Percentiles rank a stretch among this genome's conserved stretches.
phyloP scores from a whole-genome alignment of 2,113 vertebrate genomes.

The Mohoua ochrocephala region DNA sequence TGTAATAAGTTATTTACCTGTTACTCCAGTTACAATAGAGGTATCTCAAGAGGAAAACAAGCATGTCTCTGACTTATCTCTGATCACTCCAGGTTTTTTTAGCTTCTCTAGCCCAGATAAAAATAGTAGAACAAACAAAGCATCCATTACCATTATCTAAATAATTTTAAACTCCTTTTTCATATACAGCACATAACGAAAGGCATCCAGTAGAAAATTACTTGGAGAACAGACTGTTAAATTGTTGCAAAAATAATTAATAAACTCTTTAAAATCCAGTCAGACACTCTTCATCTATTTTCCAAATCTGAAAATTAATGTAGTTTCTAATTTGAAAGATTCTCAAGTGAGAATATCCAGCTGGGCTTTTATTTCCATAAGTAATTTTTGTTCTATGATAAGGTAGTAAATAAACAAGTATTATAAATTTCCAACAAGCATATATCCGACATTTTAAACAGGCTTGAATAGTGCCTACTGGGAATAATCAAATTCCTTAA shows the following conservation, averaged over 20 bases:
- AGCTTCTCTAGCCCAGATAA: not conserved
- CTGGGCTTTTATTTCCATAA: not conserved
- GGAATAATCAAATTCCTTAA: not conserved
- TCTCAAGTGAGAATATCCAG: not conserved
- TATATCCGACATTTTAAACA: not conserved
- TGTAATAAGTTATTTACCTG: not conserved
- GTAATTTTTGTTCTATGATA: not conserved
- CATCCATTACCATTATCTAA: not conserved
- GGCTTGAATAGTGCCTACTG: not conserved
- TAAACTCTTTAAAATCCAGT: not conserved
- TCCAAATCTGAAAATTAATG: not conserved
- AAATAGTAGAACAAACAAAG: not conserved
- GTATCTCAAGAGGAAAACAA: not conserved
- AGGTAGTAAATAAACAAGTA: not conserved
- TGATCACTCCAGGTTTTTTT: not conserved
- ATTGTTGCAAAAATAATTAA: not conserved
- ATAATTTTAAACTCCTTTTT: not conserved
- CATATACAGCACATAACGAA: not conserved
- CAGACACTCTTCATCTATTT: not conserved
- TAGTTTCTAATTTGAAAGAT: not conserved
- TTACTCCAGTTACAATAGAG: not conserved
- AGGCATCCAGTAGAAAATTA: not conserved
- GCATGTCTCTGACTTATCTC: not conserved
- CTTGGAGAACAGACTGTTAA: not conserved
- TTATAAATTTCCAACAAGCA: not conserved